Percentiles rank a stretch among this genome's conserved stretches.
These are phyloP conservation scores for Epicauta chinensis DNA, from an alignment of 1,140 invertebrate genomes.

Conservation along the genomic window DNA sequence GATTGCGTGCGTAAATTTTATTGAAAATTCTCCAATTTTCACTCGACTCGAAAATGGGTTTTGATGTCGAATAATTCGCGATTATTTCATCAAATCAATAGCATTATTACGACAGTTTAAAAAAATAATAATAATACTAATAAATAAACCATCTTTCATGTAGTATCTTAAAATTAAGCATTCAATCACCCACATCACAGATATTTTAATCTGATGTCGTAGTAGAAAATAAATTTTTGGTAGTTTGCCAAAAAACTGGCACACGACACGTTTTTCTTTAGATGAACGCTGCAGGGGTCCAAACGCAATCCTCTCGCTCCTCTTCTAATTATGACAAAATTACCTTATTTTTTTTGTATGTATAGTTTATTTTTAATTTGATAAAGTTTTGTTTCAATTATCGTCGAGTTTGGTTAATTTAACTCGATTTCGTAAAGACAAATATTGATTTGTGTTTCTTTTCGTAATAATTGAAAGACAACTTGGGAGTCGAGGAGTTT, in stretches of 20 bases:
- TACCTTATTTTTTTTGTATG: too few species aligned
- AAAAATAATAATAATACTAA: slow-evolving; percentile 5
- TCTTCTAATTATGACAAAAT: too few species aligned
- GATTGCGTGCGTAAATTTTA: neutral
- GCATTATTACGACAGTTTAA: neutral
- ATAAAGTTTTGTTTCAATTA: too few species aligned
- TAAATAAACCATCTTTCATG: slow-evolving; percentile 4
- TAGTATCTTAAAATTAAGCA: slow-evolving; percentile 18
- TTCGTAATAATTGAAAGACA: too few species aligned
- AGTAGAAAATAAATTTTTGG: slow-evolving; percentile 6
- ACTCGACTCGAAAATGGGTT: neutral
- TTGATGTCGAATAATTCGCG: slow-evolving; percentile 6
- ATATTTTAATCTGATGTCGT: slow-evolving; percentile 19
- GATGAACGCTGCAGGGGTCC: slow-evolving; percentile 12
- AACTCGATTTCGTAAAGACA: too few species aligned
- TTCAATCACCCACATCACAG: slow-evolving; percentile 19
- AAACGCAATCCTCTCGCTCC: too few species aligned
- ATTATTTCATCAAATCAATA: too few species aligned
- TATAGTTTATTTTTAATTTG: too few species aligned
- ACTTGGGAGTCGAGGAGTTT: too few species aligned
- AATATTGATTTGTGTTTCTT: too few species aligned
- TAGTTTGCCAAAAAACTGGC: slow-evolving; percentile 15
- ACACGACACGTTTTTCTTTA: slow-evolving; percentile 17
- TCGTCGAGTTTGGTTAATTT: too few species aligned
- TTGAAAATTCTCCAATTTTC: neutral